Conservation (phyloP, 2,888 invertebrate species). For the Nomada fucata region DNA sequence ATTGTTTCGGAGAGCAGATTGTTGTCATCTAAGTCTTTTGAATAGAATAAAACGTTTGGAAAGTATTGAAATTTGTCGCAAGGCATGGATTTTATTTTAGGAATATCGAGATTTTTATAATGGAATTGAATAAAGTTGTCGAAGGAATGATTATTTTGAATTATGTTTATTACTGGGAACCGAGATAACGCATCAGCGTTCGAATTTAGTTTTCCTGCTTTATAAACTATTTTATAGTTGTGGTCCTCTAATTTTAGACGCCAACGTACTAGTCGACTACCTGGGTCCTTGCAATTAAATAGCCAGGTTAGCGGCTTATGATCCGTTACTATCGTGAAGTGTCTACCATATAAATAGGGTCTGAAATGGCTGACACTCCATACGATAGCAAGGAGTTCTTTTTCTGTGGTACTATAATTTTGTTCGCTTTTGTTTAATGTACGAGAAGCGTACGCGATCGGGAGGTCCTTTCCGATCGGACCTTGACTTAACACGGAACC, state of each 20-base stretch:
- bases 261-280: slow-evolving; percentile 40
- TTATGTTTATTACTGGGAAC: not conserved
- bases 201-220: slow-evolving; percentile 17
- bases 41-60: no score
- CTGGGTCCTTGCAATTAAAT: slow-evolving; percentile 44
- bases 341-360: slow-evolving; percentile 20
- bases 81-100: no score
- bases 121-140: slow-evolving; percentile 7
- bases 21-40: no score
- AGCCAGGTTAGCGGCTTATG: slow-evolving; percentile 32
- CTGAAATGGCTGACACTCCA: slow-evolving; percentile 17
- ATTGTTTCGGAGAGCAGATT: no score
- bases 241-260: slow-evolving; percentile 38
- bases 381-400: slow-evolving; percentile 30
- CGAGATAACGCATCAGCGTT: slow-evolving; percentile 16
- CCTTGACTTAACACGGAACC: not conserved
- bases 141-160: slow-evolving; percentile 15
- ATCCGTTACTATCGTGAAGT: slow-evolving; percentile 25
- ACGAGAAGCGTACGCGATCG: slow-evolving; percentile 23
- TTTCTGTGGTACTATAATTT: slow-evolving; percentile 34
- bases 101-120: no score
- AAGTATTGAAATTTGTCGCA: no score
- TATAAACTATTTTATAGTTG: slow-evolving; percentile 7
- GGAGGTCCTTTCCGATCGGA: slow-evolving; percentile 4
- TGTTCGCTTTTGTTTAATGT: slow-evolving; percentile 22